A percentile compares a stretch with the other conserved stretches of the same genome.
Evolutionary conservation across 2,797 vertebrate species (phyloP).

Genomic region (Monodelphis domestica): DNA sequence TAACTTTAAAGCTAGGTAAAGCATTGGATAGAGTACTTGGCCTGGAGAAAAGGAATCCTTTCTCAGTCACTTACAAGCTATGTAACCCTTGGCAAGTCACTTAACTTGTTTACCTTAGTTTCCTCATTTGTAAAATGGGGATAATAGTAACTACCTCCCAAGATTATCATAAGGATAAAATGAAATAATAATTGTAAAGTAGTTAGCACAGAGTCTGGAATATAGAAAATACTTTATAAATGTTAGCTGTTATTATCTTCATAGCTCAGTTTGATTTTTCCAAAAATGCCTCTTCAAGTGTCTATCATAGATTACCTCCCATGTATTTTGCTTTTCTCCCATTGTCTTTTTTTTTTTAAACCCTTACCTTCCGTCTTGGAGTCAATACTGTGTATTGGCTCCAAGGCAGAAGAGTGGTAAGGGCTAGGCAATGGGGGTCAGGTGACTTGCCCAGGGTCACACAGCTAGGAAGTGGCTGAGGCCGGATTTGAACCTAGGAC

Average conservation of each 20-base stretch:
- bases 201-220: not conserved
- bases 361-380: too few species aligned
- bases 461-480: too few species aligned
- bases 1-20: not conserved
- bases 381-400: too few species aligned
- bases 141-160: not conserved
- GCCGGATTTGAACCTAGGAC: too few species aligned
- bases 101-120: too few species aligned
- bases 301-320: not conserved
- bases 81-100: too few species aligned
- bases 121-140: not conserved
- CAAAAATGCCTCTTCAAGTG: conserved; percentile 10
- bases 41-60: not conserved
- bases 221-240: not conserved
- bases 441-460: too few species aligned
- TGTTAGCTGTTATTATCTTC: conserved; percentile 1
- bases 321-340: not conserved
- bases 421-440: too few species aligned
- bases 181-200: not conserved
- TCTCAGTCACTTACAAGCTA: not conserved
- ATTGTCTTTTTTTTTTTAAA: too few species aligned
- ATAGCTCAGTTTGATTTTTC: not conserved
- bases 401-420: too few species aligned
- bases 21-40: not conserved
- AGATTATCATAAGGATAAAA: accelerated